phyloP scores from a whole-genome alignment of 2,888 invertebrate species.

The Chloromyia formosa region DNA sequence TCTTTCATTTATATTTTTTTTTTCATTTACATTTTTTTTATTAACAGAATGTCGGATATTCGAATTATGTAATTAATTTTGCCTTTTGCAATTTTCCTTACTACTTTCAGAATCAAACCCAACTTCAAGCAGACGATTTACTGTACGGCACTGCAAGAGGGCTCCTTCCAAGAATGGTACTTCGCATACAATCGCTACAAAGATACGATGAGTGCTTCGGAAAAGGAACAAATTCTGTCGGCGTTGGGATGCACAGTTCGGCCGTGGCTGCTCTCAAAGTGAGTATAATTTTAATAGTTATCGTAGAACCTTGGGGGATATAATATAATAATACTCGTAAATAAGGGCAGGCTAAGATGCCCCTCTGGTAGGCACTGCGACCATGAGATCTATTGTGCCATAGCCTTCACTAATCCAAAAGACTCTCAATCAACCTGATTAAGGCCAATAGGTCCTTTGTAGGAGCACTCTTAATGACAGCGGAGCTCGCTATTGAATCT shows the following conservation, averaged over 20 bases:
- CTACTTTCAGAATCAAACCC: constrained; percentile 67
- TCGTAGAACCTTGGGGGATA: not conserved
- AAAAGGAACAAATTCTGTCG: constrained; percentile 69
- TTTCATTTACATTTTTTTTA: constrained; percentile 4
- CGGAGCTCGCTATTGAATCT: no score
- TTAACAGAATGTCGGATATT: no score
- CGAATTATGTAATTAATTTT: no score
- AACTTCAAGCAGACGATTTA: constrained; percentile 72
- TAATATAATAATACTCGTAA: not conserved
- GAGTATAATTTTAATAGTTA: no score
- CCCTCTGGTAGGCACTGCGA: no score
- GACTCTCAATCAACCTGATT: no score
- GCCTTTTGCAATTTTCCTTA: constrained; percentile 6
- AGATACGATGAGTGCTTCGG: constrained; percentile 66
- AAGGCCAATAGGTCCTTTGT: no score
- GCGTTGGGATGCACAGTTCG: constrained; percentile 68
- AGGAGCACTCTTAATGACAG: no score
- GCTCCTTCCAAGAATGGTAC: constrained; percentile 74
- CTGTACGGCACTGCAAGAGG: constrained; percentile 72
- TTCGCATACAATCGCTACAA: constrained; percentile 68
- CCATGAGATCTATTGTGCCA: no score
- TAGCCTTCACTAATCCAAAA: no score
- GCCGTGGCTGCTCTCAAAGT: constrained; percentile 69
- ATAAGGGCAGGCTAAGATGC: no score
- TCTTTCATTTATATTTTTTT: not conserved